Conservation (phyloP, 1,140 invertebrate genomes). For the Doryteuthis pealeii region DNA sequence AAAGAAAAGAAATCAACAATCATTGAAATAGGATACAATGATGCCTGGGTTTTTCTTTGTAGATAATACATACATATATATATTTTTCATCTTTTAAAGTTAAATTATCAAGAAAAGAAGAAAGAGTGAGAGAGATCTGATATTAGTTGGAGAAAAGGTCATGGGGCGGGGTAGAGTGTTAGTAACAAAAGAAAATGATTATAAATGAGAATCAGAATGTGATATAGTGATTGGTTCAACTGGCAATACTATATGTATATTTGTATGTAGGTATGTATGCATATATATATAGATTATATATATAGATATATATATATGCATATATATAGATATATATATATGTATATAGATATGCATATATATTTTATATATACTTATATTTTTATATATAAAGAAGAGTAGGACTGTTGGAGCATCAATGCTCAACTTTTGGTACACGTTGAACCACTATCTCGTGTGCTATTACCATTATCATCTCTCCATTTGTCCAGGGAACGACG, state of each 20-base stretch:
- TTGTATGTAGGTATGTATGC: slow-evolving; percentile 10
- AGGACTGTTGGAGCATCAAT: background rate
- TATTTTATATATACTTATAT: background rate
- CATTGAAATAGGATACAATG: background rate
- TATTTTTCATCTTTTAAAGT: background rate
- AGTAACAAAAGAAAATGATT: background rate
- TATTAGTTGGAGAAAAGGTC: background rate
- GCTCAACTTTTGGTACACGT: slow-evolving; percentile 42
- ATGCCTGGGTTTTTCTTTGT: background rate
- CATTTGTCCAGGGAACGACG: slow-evolving; percentile 98
- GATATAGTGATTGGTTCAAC: background rate
- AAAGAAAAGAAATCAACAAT: background rate
- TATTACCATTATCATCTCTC: slow-evolving; percentile 79
- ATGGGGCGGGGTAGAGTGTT: background rate
- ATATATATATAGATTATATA: background rate
- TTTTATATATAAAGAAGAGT: slow-evolving; percentile 10
- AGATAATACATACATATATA: background rate
- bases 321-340: background rate
- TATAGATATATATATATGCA: background rate
- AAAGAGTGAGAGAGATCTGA: background rate
- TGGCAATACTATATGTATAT: slow-evolving; percentile 7
- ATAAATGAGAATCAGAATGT: background rate
- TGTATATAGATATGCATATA: slow-evolving; percentile 6
- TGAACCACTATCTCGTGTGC: slow-evolving; percentile 44
- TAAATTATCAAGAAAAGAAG: background rate